A percentile compares a stretch with the other conserved stretches of the same genome.
phyloP scores from a whole-genome alignment of 2,797 vertebrate genomes.

The Hoplostethus mediterraneus region DNA sequence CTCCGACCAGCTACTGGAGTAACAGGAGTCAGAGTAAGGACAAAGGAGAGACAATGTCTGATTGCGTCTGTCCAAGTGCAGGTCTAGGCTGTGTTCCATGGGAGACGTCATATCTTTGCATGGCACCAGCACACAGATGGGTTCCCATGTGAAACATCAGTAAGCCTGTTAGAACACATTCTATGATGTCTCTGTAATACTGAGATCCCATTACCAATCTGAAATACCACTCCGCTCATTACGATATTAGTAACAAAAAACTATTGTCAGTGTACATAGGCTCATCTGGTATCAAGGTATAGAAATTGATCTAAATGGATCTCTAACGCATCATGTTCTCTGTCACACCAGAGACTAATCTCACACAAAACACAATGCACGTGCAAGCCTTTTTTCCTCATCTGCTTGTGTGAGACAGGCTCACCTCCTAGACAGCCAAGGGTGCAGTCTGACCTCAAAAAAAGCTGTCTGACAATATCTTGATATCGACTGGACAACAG shows the following conservation, averaged over 20 bases:
- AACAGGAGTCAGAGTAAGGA: background rate
- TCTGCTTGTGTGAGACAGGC: no score
- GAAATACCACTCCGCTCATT: constrained; percentile 7
- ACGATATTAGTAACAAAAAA: background rate
- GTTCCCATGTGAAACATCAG: constrained; percentile 42
- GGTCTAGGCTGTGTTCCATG: background rate
- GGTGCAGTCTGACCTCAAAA: no score
- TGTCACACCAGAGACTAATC: no score
- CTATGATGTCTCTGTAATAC: constrained; percentile 8
- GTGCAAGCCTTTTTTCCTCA: no score
- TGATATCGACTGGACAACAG: no score
- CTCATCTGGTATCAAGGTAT: no score
- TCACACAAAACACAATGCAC: no score
- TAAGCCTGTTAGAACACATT: constrained; percentile 2
- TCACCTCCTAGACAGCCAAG: no score
- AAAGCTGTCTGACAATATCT: no score
- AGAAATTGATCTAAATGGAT: no score
- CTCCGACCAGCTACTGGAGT: no score
- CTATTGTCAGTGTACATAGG: background rate
- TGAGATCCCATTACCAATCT: constrained; percentile 36
- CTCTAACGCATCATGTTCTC: no score
- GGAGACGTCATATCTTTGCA: background rate
- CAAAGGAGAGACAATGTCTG: background rate
- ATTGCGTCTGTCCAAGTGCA: background rate
- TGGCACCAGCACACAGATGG: constrained; percentile 16